phyloP scores from a whole-genome alignment of 2,888 invertebrate genomes.

The Ptilodon capucinus region DNA sequence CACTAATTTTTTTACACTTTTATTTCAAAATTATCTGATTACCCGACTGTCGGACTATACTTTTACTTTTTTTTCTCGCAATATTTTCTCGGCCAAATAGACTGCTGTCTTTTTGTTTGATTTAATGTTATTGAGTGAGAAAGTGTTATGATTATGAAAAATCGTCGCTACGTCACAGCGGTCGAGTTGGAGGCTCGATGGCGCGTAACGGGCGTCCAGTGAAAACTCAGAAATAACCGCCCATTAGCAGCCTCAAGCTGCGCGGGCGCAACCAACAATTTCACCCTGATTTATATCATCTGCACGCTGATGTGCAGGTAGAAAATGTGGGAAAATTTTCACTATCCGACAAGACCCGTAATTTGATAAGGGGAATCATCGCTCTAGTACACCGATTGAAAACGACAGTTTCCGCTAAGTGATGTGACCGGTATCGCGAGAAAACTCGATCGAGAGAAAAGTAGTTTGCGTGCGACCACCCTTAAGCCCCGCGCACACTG shows the following conservation, averaged over 20 bases:
- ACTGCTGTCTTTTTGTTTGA: conserved; percentile 14
- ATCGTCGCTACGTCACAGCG: conserved; percentile 35
- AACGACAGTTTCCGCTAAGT: conserved; percentile 77
- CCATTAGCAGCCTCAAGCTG: conserved; percentile 73
- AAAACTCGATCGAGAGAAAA: conserved; percentile 77
- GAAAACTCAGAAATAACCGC: conserved; percentile 77
- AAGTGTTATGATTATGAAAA: conserved; percentile 33
- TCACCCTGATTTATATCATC: conserved; percentile 81
- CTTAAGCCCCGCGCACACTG: no score
- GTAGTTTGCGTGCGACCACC: conserved; percentile 56
- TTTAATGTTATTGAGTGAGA: conserved; percentile 25
- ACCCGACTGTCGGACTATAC: conserved; percentile 7
- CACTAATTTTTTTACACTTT: conserved; percentile 8
- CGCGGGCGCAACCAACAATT: conserved; percentile 66
- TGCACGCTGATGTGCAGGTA: conserved; percentile 55
- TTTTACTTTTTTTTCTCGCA: conserved; percentile 24
- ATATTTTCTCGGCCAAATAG: conserved; percentile 16
- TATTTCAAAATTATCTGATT: conserved; percentile 19
- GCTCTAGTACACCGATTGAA: conserved; percentile 70
- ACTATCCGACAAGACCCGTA: conserved; percentile 66
- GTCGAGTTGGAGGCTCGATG: conserved; percentile 46
- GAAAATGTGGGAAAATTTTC: conserved; percentile 82
- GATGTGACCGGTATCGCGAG: conserved; percentile 68
- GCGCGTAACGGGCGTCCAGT: conserved; percentile 75
- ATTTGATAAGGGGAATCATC: conserved; percentile 80